Percentiles rank a stretch among this genome's conserved stretches.
Conservation (phyloP, 2,113 vertebrate species). For the Halcyon senegalensis region DNA sequence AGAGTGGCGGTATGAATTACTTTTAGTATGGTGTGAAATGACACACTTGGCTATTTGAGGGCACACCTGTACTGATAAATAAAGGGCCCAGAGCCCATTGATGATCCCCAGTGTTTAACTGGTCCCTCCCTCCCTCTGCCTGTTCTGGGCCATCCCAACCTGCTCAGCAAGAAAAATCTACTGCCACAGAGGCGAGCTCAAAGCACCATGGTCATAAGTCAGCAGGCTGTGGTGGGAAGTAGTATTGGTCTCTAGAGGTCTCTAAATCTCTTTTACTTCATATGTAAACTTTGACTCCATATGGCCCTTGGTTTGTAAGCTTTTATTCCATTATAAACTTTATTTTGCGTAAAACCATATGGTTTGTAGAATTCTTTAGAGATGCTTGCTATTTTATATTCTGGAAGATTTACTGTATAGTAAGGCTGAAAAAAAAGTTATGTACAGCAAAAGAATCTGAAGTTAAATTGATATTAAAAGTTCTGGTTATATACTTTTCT, state of each 20-base stretch:
- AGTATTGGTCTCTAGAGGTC: not conserved
- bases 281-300: not conserved
- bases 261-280: not conserved
- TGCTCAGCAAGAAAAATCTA: not conserved
- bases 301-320: not conserved
- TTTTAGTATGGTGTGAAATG: not conserved
- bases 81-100: not conserved
- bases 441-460: not conserved
- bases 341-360: not conserved
- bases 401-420: not conserved
- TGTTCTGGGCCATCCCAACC: not conserved
- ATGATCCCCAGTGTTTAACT: not conserved
- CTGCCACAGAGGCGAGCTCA: not conserved
- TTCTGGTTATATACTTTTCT: not conserved
- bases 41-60: not conserved
- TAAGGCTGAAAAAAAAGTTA: not conserved
- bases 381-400: not conserved
- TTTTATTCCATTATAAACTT: not conserved
- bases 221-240: not conserved
- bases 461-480: not conserved
- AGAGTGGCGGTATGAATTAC: not conserved
- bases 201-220: rapidly evolving
- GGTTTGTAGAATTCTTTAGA: not conserved
- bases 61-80: not conserved
- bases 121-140: not conserved